Evolutionary conservation across 2,888 invertebrate species (phyloP).

Genomic region (Didymodactylos carnosus): DNA sequence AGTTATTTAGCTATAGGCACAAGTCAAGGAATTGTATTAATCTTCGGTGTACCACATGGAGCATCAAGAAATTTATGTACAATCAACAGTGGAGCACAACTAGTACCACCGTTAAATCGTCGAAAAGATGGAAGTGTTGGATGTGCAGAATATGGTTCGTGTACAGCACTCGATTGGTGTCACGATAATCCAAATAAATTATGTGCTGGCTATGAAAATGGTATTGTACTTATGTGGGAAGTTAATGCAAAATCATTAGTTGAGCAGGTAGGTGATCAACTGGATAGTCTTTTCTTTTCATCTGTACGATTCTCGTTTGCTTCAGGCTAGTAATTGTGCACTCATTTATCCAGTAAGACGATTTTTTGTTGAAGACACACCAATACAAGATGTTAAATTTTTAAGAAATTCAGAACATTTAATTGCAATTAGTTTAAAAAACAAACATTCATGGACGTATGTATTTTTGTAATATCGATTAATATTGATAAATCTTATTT

Average conservation of each 20-base stretch:
- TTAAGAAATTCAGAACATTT: not conserved
- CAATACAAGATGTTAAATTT: not conserved
- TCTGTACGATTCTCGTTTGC: too few relatives aligned
- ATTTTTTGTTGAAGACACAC: not conserved
- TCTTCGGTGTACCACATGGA: not conserved
- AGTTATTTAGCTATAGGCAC: not conserved
- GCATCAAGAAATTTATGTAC: not conserved
- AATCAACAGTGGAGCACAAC: not conserved
- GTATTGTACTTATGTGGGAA: not conserved
- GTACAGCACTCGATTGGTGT: not conserved
- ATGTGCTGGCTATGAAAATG: not conserved
- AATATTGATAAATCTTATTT: not conserved
- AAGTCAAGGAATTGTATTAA: not conserved
- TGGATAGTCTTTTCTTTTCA: too few relatives aligned
- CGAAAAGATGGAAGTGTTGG: not conserved
- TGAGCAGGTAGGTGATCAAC: not conserved
- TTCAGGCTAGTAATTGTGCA: not conserved
- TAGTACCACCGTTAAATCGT: not conserved
- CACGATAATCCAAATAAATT: not conserved
- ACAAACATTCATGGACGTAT: not conserved
- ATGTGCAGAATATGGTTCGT: not conserved
- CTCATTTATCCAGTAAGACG: not conserved
- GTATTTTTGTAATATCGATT: not conserved
- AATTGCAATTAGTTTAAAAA: conserved; percentile 1
- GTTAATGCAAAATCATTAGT: not conserved